These are phyloP conservation scores for Poecilia latipinna DNA, from an alignment of 2,113 vertebrate species.

Conservation along the genomic window DNA sequence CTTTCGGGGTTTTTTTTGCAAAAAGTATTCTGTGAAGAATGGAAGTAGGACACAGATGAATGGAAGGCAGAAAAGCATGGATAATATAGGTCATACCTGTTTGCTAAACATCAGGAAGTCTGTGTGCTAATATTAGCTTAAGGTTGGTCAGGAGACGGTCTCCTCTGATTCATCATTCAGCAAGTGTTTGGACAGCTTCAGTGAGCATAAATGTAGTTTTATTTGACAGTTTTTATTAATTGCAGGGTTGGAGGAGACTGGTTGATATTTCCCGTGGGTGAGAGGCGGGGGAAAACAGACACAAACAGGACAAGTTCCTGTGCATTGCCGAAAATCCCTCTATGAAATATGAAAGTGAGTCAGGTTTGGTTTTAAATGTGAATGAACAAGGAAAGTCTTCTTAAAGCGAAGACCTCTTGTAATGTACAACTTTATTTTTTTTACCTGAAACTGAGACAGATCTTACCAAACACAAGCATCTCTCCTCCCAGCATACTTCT, in stretches of 20 bases:
- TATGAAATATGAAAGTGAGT: background rate
- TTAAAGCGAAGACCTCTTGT: background rate
- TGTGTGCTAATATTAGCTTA: background rate
- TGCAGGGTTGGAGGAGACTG: background rate
- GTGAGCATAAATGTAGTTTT: background rate
- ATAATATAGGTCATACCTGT: background rate
- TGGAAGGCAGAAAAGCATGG: background rate
- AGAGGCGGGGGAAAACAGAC: too few relatives aligned
- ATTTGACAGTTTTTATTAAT: background rate
- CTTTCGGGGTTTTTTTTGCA: too few relatives aligned
- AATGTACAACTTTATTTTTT: constrained; percentile 21
- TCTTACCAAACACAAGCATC: background rate
- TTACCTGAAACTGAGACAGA: constrained; percentile 51
- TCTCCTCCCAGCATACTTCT: constrained; percentile 34
- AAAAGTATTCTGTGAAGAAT: background rate
- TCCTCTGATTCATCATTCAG: background rate
- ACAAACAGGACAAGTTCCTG: background rate
- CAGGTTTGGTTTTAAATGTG: background rate
- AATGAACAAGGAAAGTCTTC: background rate
- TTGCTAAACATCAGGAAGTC: background rate
- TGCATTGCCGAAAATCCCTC: too few relatives aligned
- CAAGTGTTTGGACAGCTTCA: background rate
- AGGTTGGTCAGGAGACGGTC: background rate
- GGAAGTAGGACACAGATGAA: background rate
- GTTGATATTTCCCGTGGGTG: background rate